These are phyloP conservation scores for Stratiomys singularior DNA, from an alignment of 2,888 invertebrate species.

Conservation along the genomic window DNA sequence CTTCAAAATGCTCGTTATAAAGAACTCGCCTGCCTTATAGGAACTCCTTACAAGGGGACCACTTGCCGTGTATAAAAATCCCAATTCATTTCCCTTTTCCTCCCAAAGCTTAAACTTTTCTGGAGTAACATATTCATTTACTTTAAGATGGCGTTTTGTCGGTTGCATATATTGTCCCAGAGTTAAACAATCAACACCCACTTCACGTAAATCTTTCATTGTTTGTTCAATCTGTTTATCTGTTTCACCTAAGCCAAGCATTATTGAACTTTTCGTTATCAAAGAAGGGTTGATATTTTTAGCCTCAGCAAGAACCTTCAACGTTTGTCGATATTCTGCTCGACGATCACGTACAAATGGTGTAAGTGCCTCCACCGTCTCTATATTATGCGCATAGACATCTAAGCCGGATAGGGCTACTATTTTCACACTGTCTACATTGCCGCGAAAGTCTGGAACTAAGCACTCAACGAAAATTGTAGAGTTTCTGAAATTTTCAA, in stretches of 20 bases:
- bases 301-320: slow-evolving; percentile 82
- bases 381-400: slow-evolving; percentile 98
- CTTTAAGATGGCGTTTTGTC: slow-evolving; percentile 93
- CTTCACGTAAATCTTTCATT: slow-evolving; percentile 82
- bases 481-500: slow-evolving; percentile 70
- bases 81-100: slow-evolving; percentile 79
- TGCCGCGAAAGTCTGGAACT: slow-evolving; percentile 95
- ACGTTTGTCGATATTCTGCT: slow-evolving; percentile 91
- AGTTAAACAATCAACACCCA: slow-evolving; percentile 94
- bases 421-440: slow-evolving; percentile 75
- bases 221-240: slow-evolving; percentile 88
- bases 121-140: slow-evolving; percentile 96
- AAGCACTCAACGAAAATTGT: slow-evolving; percentile 94
- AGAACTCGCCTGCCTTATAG: slow-evolving; percentile 97
- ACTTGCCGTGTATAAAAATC: slow-evolving; percentile 96
- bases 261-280: slow-evolving; percentile 97
- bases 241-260: slow-evolving; percentile 94
- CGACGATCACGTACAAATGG: slow-evolving; percentile 93
- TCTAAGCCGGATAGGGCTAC: slow-evolving; percentile 88
- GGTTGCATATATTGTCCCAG: slow-evolving; percentile 99
- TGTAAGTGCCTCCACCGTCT: slow-evolving; percentile 92
- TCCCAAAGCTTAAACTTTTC: slow-evolving; percentile 92
- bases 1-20: slow-evolving; percentile 82
- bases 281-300: slow-evolving; percentile 83
- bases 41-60: slow-evolving; percentile 97